Evolutionary conservation across 1,140 invertebrate species (phyloP), one percentile per base, ranked within the genome.

Genomic region (Nasonia giraulti): DNA sequence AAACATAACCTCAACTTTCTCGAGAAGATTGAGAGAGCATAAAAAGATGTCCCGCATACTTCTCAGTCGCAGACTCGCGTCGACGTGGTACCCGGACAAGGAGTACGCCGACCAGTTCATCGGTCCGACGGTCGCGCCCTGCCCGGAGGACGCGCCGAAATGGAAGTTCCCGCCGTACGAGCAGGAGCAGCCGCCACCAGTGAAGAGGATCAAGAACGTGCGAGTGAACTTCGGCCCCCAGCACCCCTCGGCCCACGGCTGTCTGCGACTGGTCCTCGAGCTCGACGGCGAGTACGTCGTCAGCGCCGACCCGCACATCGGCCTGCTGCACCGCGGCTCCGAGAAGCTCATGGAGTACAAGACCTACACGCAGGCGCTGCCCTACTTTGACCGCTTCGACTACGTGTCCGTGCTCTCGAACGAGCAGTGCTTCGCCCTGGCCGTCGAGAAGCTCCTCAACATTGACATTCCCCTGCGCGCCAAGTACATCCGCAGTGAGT

Each of bases 391-490:
- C 93, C 95, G 99, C 5, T 94, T 99, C 20, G 99, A 99, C 92
- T 99, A 99, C 90, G 98, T 99, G 0, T 99, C 98, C 0, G 99
- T 99, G 98, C 99, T 99, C 98, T 98, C 97, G 92, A 99, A 99
- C 92, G 99, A 99, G 91, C 98, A 99, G 89, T 98, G 97, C 87
- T 99, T 97, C 92, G 98, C 98, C 10, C 90, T 99, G 77, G 98
- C 99, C 4, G 96, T 99, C 2, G 99, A 99, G 91, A 99, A 99
- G 90, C 93, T 99, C 12, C 93, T 99, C 0, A 98, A 99, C 89
- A 99, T 99, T 89, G 98, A 99, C 82, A 95, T 99, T 74, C 99
- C 99, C 0, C 87, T 96, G 0, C 93, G 99, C 83, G 99, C 98
- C 0, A 99, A 99, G 92, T 99, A 97, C 89, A 99, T 99, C 87